Evolutionary conservation across 2,888 invertebrate species (phyloP), one percentile per base, ranked within the genome.

Genomic region (Cyrtodaria siliqua): DNA sequence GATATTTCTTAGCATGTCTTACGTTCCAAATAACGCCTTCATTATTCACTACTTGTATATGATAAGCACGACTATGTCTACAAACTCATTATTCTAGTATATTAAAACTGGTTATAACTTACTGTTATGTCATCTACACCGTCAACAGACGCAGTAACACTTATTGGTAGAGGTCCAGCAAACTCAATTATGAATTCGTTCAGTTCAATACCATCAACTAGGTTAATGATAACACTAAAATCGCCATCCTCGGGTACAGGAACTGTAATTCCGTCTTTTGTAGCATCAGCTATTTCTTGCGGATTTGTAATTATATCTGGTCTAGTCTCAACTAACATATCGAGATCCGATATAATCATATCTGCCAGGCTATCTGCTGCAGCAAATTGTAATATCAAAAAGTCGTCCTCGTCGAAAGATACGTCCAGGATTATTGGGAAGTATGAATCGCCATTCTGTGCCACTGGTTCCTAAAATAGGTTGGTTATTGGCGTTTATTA

Each of bases 171-270:
- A 38, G 50, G 57, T 18, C 33, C 57, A 0, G 29, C 38, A 50
- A 57, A 57, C 50, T 26, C 40, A 12, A 67, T 14, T 14, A 24
- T 40, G 18, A 57, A 55, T 44, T 52, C 29, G n/a, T 18, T 27
- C 18, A 63, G 55, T 20, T 63, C 63, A 12, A 50, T 53, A 16
- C 49, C 47, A 33, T 67, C 67, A 2, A 18, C 38, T n/a, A n/a
- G 20, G n/a, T 44, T 26, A 29, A 67, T 47, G 9, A n/a, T 24
- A 8, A 67, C 57, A 18, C 57, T 57, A 50, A 67, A 67, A n/a
- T 57, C 49, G 20, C 67, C 57, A 44, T 67, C 44, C 8, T 67
- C 67, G 6, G 67, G 67, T 3, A 67, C 18, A 8, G 33, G n/a
- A 27, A 67, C 67, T 49, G 67, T 38, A n/a, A 57, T 57, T 38